phyloP scores from a whole-genome alignment of 2,113 vertebrate species.

The Notechis scutatus region DNA sequence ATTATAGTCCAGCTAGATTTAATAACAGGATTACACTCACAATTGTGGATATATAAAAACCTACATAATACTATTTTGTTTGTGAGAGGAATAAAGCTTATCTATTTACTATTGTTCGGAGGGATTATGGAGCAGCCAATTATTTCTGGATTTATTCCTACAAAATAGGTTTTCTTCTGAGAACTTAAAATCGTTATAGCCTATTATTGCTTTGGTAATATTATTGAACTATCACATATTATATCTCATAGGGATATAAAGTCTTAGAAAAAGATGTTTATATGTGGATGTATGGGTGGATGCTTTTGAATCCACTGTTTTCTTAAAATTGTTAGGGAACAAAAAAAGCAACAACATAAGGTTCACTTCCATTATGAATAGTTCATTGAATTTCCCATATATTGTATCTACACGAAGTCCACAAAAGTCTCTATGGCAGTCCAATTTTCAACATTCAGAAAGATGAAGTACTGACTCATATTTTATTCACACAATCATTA shows the following conservation, averaged over 20 bases:
- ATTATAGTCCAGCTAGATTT: background rate
- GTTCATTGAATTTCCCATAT: background rate
- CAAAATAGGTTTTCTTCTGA: background rate
- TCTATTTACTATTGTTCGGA: background rate
- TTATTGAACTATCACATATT: background rate
- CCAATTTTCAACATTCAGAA: background rate
- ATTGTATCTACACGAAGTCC: background rate
- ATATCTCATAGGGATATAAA: background rate
- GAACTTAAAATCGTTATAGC: background rate
- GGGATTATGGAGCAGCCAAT: background rate
- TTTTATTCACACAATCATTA: background rate
- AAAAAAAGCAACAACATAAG: background rate
- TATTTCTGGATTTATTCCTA: background rate
- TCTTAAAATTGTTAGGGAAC: background rate
- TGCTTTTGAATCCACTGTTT: background rate
- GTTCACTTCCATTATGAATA: conserved; percentile 22
- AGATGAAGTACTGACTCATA: background rate
- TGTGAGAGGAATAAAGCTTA: background rate
- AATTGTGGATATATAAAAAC: background rate
- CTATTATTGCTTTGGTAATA: background rate
- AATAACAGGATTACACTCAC: background rate
- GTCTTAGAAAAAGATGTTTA: background rate
- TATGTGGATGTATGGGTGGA: background rate
- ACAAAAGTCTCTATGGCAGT: rapidly evolving
- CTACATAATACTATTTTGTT: background rate